Conservation (phyloP, 2,797 vertebrate genomes). For the Eurystomus glaucurus region DNA sequence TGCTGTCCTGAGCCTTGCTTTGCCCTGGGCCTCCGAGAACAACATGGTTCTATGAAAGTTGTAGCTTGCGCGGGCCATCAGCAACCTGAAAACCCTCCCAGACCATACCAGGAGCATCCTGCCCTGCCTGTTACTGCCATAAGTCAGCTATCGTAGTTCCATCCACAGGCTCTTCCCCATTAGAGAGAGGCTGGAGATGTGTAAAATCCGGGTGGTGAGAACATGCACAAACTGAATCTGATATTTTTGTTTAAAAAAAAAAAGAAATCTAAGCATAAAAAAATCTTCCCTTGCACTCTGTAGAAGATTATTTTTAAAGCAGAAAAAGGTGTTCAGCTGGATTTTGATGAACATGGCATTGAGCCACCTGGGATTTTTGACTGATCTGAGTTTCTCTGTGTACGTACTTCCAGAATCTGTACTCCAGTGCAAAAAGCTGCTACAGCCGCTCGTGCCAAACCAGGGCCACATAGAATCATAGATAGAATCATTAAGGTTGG, state of each 20-base stretch:
- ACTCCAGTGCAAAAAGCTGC: not conserved
- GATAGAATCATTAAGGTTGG: too few relatives aligned
- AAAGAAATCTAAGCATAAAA: not conserved
- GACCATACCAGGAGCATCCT: not conserved
- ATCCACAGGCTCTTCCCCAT: not conserved
- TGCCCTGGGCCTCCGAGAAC: not conserved
- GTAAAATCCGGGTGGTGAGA: not conserved
- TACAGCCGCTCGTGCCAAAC: not conserved
- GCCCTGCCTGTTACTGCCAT: not conserved
- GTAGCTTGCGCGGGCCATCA: not conserved
- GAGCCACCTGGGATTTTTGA: not conserved
- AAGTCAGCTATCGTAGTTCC: not conserved
- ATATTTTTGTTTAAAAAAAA: not conserved
- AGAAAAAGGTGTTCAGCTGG: not conserved
- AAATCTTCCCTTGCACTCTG: not conserved
- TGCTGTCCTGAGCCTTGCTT: not conserved
- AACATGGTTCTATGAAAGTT: not conserved
- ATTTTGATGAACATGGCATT: not conserved
- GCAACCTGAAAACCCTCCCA: not conserved
- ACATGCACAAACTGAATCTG: not conserved
- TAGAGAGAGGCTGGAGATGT: not conserved
- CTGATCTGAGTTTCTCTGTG: not conserved
- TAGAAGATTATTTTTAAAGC: not conserved
- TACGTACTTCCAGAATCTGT: not conserved
- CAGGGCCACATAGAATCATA: not conserved